Evolutionary conservation across 2,113 vertebrate species (phyloP), one percentile per base, ranked within the genome.

Genomic region (Myiagra hebetior): DNA sequence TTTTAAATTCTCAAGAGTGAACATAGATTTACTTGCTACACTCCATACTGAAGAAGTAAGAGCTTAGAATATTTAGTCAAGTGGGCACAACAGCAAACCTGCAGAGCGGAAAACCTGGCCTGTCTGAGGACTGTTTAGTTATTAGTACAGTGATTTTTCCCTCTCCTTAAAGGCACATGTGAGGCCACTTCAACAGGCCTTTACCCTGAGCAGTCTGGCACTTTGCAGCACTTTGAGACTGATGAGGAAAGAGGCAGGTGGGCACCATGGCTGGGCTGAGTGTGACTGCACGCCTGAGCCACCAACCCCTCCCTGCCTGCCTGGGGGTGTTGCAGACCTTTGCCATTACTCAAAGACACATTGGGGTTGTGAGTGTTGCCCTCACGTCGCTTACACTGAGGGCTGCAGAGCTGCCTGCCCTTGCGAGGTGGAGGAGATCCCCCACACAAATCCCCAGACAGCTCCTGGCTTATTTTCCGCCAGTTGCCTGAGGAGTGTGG

Each of bases 351-450:
- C 46, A 7, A 4, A 67, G 55, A 8, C 33, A 9, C 0, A 0
- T 23, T 27, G 55, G 15, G 24, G 8, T 8, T 56, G 39, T 15
- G 53, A 42, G 39, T 20, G 60, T 21, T 77, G 30, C 26, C 59
- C 17, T 28, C 0, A 0, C 0, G 0, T 21, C 7, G 1, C n/a
- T 35, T 10, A 3, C 7, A 1, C 10, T 11, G 41, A 15, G 21
- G 10, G 46, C 49, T 42, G 52, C 35, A 26, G 49, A n/a, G 47
- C 56, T 11, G 9, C 55, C 50, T 55, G 81, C 11, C 17, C 46
- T 42, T 44, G 56, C 2, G 5, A 46, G 18, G 69, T 33, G 49
- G 15, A 52, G 35, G 33, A 78, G 53, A 73, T 60, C 13, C 18
- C 42, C 0, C 3, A 20, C 2, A 1, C 41, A 14, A 31, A 20